Evolutionary conservation across 2,113 vertebrate species (phyloP).

Genomic region (Cryptotis parvus): DNA sequence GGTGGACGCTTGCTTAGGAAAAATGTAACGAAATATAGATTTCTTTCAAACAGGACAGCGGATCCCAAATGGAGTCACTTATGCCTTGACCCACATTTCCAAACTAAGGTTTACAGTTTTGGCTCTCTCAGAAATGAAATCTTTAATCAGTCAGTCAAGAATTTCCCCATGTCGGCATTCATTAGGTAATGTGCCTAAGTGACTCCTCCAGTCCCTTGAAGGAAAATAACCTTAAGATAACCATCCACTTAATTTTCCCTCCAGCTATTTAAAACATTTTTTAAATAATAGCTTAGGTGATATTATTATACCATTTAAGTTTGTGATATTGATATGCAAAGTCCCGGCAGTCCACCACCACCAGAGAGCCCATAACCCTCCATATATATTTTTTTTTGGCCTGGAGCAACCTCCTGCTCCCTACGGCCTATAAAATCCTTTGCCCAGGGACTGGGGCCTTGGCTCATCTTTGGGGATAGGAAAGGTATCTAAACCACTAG

Average conservation of each 20-base stretch:
- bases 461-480: too few species aligned
- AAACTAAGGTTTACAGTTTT: not conserved
- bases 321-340: too few species aligned
- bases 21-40: conserved; percentile 44
- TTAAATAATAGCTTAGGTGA: too few species aligned
- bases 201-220: not conserved
- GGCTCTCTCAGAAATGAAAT: not conserved
- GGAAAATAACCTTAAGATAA: not conserved
- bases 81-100: not conserved
- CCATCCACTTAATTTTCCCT: not conserved
- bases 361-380: too few species aligned
- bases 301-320: too few species aligned
- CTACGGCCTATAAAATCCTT: not conserved
- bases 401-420: not conserved
- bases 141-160: not conserved
- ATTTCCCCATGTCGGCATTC: not conserved
- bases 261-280: too few species aligned
- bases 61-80: not conserved
- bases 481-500: too few species aligned
- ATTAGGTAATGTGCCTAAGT: not conserved
- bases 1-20: conserved; percentile 14
- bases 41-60: not conserved
- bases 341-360: too few species aligned
- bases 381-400: not conserved
- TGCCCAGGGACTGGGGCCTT: too few species aligned